These are phyloP conservation scores for Emydoidea blandingii DNA, from an alignment of 2,797 vertebrate genomes.

Conservation along the genomic window DNA sequence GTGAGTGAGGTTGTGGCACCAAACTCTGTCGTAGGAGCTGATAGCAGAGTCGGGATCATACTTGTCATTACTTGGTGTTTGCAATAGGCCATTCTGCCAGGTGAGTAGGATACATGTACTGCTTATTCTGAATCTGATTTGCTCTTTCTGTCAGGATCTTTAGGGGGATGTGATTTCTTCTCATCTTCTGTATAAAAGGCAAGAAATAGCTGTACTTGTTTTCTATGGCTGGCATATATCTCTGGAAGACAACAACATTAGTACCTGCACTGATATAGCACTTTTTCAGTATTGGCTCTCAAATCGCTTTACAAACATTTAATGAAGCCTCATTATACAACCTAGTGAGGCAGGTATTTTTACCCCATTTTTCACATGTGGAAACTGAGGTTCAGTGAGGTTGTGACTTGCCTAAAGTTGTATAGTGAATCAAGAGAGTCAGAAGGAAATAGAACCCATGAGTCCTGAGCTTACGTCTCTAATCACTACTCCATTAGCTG, in stretches of 20 bases:
- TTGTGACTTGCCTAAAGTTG: no score
- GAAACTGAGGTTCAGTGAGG: background rate
- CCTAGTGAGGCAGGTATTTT: background rate
- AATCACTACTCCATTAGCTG: background rate
- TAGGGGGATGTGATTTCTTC: background rate
- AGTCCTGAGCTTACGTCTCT: background rate
- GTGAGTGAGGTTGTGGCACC: background rate
- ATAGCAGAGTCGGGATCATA: background rate
- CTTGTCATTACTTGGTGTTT: background rate
- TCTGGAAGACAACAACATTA: background rate
- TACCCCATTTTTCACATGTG: background rate
- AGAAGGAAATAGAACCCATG: no score
- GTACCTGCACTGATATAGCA: background rate
- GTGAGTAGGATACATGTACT: background rate
- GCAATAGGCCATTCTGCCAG: fast-evolving
- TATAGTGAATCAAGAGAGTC: no score
- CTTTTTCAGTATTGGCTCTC: background rate
- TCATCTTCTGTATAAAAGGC: background rate
- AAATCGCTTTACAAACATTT: background rate
- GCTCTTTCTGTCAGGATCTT: background rate
- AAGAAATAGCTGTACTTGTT: fast-evolving
- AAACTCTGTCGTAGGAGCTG: background rate
- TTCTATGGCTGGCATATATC: background rate
- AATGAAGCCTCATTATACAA: background rate
- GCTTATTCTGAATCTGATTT: background rate